Base-by-base conservation (phyloP, 2,113 vertebrate species). In the Mesitornis unicolor region DNA sequence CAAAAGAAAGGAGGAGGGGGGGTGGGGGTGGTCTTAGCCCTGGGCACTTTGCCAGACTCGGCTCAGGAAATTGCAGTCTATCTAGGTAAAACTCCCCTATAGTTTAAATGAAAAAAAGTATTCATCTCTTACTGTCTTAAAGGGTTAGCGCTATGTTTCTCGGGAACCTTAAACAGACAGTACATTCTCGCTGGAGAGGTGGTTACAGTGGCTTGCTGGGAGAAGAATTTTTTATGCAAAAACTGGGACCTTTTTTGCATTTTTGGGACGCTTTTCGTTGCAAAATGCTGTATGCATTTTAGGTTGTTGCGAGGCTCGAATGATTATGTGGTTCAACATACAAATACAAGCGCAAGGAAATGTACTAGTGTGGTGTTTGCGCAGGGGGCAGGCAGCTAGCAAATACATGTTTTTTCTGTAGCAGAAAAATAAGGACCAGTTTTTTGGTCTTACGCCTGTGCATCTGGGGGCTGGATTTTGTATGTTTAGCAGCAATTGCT, bases 51-150 rank as follows among this genome's bases (percentile, higher is more conserved):
- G 96, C 96, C 96, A 96, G 88, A 67, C 74, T 90, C 3, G 6
- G 88, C 92, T 95, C 96, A 96, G 96, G 96, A 96, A 97, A 97
- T 97, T 96, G 91, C 95, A 94, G 87, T 96, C 95, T 94, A 91
- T 97, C 93, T 96, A 96, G 94, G 91, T 97, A 97, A 93, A 95
- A 96, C 88, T 96, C 90, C 87, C 93, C 94, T 94, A 84, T 96
- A 96, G 90, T 95, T 95, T 84, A 93, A 94, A 86, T 95, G 89
- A 93, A 96, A 95, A 97, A 94, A 96, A 90, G 79, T 93, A 90
- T 94, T 96, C 82, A 94, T 96, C 90, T 70, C 90, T 96, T 87
- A 93, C 92, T 97, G 93, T 94, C 92, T 95, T 96, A 76, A 90
- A 94, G 83, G 63, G 86, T 94, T 92, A 83, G 92, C 4, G 2